phyloP scores from a whole-genome alignment of 2,113 vertebrate species.

The Trematocara nigrifrons region DNA sequence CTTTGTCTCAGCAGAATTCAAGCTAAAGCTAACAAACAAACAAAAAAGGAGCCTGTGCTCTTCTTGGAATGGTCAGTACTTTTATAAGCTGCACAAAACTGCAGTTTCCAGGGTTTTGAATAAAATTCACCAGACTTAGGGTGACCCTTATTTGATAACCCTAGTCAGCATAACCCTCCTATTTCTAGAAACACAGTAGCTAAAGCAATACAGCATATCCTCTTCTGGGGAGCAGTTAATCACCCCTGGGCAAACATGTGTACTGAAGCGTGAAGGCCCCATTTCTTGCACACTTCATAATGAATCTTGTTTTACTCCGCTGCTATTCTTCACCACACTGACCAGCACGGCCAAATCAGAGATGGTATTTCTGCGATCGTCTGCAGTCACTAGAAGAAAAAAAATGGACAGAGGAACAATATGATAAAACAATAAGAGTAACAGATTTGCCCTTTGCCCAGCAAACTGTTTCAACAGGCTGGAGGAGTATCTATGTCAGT shows the following conservation, averaged over 20 bases:
- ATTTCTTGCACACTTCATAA: conserved; percentile 59
- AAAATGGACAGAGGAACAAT: neutral
- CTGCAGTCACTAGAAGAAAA: neutral
- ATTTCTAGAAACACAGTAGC: conserved; percentile 45
- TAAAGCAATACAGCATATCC: conserved; percentile 57
- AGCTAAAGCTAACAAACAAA: neutral
- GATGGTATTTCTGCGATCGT: neutral
- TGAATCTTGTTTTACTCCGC: conserved; percentile 50
- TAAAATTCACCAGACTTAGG: neutral
- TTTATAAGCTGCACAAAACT: neutral
- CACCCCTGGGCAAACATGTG: conserved; percentile 59
- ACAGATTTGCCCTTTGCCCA: neutral
- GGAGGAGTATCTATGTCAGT: neutral
- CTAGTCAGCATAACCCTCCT: neutral
- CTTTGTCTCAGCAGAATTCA: conserved; percentile 12
- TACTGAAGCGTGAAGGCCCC: conserved; percentile 55
- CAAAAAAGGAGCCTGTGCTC: neutral
- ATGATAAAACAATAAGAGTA: neutral
- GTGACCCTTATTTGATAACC: neutral
- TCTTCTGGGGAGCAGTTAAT: conserved; percentile 61
- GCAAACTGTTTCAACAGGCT: conserved; percentile 4
- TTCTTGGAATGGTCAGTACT: neutral
- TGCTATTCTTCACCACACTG: neutral
- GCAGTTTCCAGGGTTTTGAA: neutral
- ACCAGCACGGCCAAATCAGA: neutral